Percentiles rank a stretch among this genome's conserved stretches.
Evolutionary conservation across 2,113 vertebrate species (phyloP).

Genomic region (Nesoenas mayeri): DNA sequence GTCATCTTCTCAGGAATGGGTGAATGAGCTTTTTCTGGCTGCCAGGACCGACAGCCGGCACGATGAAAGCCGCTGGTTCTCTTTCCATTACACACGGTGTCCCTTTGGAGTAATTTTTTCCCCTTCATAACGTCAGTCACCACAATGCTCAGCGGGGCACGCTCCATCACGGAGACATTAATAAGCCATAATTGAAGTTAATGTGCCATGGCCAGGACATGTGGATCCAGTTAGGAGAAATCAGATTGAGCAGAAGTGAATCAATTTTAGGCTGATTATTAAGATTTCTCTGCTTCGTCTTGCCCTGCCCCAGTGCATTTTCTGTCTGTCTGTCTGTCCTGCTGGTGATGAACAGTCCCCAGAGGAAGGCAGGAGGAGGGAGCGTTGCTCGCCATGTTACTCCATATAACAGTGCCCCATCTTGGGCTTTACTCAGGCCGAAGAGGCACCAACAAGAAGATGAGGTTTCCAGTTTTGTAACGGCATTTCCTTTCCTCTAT

Average conservation of each 20-base stretch:
- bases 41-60: constrained; percentile 66
- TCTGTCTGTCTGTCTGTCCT: background rate
- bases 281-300: background rate
- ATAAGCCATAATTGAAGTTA: constrained; percentile 78
- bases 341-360: background rate
- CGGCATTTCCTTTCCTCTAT: background rate
- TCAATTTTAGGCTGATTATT: constrained; percentile 21
- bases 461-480: background rate
- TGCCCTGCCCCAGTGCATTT: background rate
- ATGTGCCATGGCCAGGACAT: constrained; percentile 65
- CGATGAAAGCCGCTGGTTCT: background rate
- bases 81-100: background rate
- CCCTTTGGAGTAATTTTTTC: constrained; percentile 45
- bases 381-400: background rate
- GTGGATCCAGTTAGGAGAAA: constrained; percentile 52
- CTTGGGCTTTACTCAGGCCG: background rate
- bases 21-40: constrained; percentile 75
- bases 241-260: constrained; percentile 30
- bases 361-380: background rate
- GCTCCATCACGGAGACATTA: constrained; percentile 29
- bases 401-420: background rate
- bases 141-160: background rate
- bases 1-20: background rate
- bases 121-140: constrained; percentile 12
- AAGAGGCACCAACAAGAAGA: background rate